Evolutionary conservation across 2,888 invertebrate species (phyloP), one percentile per base, ranked within the genome.

Genomic region (Heliconius cydno): DNA sequence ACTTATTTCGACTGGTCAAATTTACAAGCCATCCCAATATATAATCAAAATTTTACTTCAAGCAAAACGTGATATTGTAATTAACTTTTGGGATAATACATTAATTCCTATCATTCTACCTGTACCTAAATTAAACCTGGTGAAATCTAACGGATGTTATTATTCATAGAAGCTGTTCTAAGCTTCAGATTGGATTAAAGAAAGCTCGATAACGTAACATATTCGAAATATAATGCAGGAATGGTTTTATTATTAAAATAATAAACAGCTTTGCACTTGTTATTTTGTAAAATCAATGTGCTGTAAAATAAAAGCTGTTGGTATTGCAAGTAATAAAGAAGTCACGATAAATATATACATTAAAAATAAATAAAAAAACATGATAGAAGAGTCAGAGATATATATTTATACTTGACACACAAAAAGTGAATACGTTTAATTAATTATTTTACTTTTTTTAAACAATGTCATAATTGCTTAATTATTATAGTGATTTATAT

Each of bases 111-210:
- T 30, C 5, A 57, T 57, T 71, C 52, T 52, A 72, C 28, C 71
- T 52, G 28, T 57, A 13, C 52, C 72, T 30, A 34, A 57, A 7
- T 57, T 30, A 52, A 57, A 57, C 57, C 72, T 72, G n/a, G 34
- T 7, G 13, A 34, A 72, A 34, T 34, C 34, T 72, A 57, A 72
- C n/a, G 57, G 72, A 34, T 57, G n/a, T 72, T 30, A 57, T 57
- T 72, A 57, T 72, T 72, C 72, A 57, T 34, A 72, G 34, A 72
- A 57, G 13, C 57, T 34, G 30, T 72, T 72, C 30, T 72, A 34
- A n/a, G 22, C 12, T 72, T 57, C 34, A n/a, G n/a, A 57, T 72
- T 34, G 57, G 72, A 34, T 34, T 30, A 34, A 22, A 72, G 22
- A 19, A 57, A 34, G 57, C 34, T 72, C 57, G 57, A 57, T 30